phyloP scores from a whole-genome alignment of 2,797 vertebrate genomes.

The Gastrophryne carolinensis region DNA sequence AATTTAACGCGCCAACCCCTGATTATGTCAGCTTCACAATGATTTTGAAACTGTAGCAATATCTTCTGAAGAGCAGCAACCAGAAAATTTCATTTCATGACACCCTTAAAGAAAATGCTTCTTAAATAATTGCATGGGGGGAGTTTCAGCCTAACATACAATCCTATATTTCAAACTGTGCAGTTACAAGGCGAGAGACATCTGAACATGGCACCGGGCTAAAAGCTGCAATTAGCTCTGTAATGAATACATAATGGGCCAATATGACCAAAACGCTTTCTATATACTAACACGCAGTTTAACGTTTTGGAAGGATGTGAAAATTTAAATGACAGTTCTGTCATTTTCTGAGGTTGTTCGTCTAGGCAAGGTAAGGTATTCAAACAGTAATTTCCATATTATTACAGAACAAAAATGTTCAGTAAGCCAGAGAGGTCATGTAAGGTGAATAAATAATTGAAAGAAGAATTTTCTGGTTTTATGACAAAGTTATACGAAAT shows the following conservation, averaged over 20 bases:
- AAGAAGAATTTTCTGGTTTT: too few relatives aligned
- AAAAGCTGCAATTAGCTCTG: constrained; percentile 36
- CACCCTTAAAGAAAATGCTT: constrained; percentile 42
- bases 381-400: constrained; percentile 40
- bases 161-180: constrained; percentile 7
- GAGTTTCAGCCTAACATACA: constrained; percentile 15
- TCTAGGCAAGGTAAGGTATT: constrained; percentile 3
- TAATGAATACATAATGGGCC: constrained; percentile 33
- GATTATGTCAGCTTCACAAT: constrained; percentile 22
- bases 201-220: neutral
- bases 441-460: neutral
- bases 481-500: too few relatives aligned
- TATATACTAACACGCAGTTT: neutral
- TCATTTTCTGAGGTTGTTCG: constrained; percentile 17
- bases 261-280: neutral
- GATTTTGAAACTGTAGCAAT: constrained; percentile 33
- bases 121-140: constrained; percentile 33
- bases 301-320: neutral
- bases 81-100: constrained; percentile 47
- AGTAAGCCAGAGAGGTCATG: constrained; percentile 41
- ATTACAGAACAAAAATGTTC: constrained; percentile 37
- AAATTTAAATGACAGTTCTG: constrained; percentile 21
- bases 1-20: constrained; percentile 22
- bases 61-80: constrained; percentile 29
- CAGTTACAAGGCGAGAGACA: constrained; percentile 6